These are phyloP conservation scores for Synergus gifuensis DNA, from an alignment of 2,888 invertebrate genomes.

Conservation along the genomic window DNA sequence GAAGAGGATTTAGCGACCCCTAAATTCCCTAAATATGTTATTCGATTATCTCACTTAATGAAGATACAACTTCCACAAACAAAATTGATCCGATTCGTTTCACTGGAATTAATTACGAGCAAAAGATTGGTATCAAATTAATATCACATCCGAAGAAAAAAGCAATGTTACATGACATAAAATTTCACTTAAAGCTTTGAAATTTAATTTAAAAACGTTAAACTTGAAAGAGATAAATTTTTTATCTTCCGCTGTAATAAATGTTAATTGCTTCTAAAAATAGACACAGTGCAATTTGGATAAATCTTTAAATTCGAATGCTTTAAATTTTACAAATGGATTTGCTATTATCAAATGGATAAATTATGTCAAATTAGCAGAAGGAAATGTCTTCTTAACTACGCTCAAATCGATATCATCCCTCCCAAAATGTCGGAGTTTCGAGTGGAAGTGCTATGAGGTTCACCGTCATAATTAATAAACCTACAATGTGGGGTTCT, in stretches of 20 bases:
- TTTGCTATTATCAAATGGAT: neutral
- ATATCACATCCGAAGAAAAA: neutral
- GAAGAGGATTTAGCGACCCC: conserved; percentile 20
- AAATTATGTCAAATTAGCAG: conserved; percentile 16
- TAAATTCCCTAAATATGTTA: conserved; percentile 4
- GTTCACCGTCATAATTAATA: conserved; percentile 65
- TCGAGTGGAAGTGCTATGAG: conserved; percentile 47
- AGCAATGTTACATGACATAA: neutral
- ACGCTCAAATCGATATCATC: conserved; percentile 55
- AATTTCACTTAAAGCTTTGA: neutral
- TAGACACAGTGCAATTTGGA: too few relatives aligned
- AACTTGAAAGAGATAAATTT: too few relatives aligned
- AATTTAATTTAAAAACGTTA: neutral
- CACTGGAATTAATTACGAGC: neutral
- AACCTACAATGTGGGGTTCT: conserved; percentile 55
- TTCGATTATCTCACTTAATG: conserved; percentile 29
- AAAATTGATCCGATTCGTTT: neutral
- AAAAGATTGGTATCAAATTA: neutral
- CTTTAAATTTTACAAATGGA: too few relatives aligned
- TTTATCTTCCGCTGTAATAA: too few relatives aligned
- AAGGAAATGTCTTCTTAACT: conserved; percentile 47
- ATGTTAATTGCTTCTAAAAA: too few relatives aligned
- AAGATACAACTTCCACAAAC: conserved; percentile 13
- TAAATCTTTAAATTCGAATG: too few relatives aligned
- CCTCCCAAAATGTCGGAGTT: conserved; percentile 32